Evolutionary conservation across 2,888 invertebrate genomes (phyloP), one percentile per base, ranked within the genome.

Genomic region (Baronia brevicornis): DNA sequence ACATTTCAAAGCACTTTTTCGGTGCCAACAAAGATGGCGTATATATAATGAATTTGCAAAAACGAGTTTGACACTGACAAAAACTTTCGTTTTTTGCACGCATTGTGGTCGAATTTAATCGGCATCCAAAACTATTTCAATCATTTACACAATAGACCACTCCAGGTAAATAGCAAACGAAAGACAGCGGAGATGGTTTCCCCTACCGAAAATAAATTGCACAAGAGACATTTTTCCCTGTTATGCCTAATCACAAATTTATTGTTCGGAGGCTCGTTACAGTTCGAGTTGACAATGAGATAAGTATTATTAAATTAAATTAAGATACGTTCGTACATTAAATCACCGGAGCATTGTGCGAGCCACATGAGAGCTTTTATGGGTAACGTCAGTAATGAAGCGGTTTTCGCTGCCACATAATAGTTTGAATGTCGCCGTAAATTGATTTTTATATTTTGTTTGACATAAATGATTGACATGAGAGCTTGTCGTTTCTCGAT

Each of bases 381-480:
- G 59, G 60, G 51, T 51, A 46, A 54, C 50, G 49, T 54, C 60
- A 70, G 70, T 78, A 82, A 82, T 84, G 82, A 79, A 84, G 82
- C 67, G 56, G 60, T 80, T 69, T 66, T 51, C 59, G 58, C 59
- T 55, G 52, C 64, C 67, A 48, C 75, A 78, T 75, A 72, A 78
- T 70, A 51, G 64, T 51, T 46, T 55, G 51, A 61, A 67, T 68
- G 63, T 57, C 45, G 58, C 51, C 60, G 66, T 74, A 71, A 80
- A 82, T 82, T 77, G 68, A 72, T 72, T 84, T 84, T 84, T 78
- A 84, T 80, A 75, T 64, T 84, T 84, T 84, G 84, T 84, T 84
- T 84, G 84, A 84, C 84, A 52, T 64, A 62, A 70, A 69, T 80
- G 80, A 84, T 84, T 82, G 84, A 84, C 80, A 71, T 71, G 73